Evolutionary conservation across 2,113 vertebrate genomes (phyloP), one percentile per base, ranked within the genome.

Genomic region (Semicossyphus pulcher): DNA sequence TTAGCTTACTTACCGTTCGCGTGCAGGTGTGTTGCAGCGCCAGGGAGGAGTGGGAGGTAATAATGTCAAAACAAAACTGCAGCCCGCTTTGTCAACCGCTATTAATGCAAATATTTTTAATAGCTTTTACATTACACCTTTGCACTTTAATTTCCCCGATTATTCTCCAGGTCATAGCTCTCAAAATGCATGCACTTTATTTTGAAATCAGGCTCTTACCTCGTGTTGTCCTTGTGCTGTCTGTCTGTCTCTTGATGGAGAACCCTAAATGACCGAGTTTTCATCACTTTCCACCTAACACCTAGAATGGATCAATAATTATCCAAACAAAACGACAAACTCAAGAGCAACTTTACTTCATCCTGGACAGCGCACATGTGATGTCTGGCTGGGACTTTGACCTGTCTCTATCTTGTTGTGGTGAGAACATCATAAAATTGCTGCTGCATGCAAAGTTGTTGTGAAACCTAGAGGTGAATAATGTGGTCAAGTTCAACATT

Each of bases 371-470:
- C 72, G 81, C 61, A 21, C 66, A 36, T 72, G 57, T 18, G 20
- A 31, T 42, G 52, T 69, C 12, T 59, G 42, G 7, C 16, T 18
- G 57, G 84, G 86, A 93, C 92, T 93, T 93, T 91, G 90, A 72
- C 77, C 92, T 7, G 28, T 39, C 65, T 84, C 72, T 90, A 89
- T 88, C 87, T 89, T 81, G 65, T 64, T 70, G 65, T 77, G 64
- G 49, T 44, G 47, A 59, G 48, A 73, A 53, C 54, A 82, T 84
- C 73, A 83, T 89, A 89, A 89, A 88, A 76, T 21, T 80, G 70
- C 80, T 67, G 76, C 45, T 74, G 51, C 70, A 37, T 66, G 81
- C 63, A 80, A 60, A 36, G 28, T 11, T 81, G 63, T 83, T 88
- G 61, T 79, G 81, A 88, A 85, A 89, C 34, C 36, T 37, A 37